Conservation (phyloP, 1,140 invertebrate genomes). For the Zaprionus africanus region DNA sequence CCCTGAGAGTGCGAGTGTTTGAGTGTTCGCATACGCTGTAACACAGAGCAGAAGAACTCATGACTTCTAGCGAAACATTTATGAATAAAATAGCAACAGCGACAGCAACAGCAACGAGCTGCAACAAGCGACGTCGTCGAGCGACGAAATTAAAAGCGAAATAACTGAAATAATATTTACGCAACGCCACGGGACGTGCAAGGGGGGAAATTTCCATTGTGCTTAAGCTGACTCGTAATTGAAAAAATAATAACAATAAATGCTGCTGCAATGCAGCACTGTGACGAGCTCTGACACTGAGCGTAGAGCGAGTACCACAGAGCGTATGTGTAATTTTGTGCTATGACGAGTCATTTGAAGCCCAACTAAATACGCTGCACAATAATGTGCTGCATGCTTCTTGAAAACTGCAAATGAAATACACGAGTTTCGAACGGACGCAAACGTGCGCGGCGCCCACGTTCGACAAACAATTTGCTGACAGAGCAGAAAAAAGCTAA, state of each 20-base stretch:
- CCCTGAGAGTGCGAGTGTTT: not conserved
- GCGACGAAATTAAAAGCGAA: slow-evolving; percentile 76
- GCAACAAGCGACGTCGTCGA: slow-evolving; percentile 52
- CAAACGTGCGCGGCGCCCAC: slow-evolving; percentile 30
- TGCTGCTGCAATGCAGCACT: not conserved
- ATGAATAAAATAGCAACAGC: slow-evolving; percentile 74
- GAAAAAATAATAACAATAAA: slow-evolving; percentile 70
- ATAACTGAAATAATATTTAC: slow-evolving; percentile 48
- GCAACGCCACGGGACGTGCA: not conserved
- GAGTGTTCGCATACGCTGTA: slow-evolving; percentile 1
- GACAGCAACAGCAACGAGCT: slow-evolving; percentile 36
- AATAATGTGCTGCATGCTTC: not conserved
- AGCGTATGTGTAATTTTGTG: slow-evolving; percentile 52
- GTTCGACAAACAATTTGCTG: slow-evolving; percentile 69
- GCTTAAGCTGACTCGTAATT: slow-evolving; percentile 61
- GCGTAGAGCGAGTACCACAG: not conserved
- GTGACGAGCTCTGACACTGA: slow-evolving; percentile 4
- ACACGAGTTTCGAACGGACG: slow-evolving; percentile 20
- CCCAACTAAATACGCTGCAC: slow-evolving; percentile 6
- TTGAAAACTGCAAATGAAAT: slow-evolving; percentile 19
- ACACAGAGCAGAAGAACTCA: slow-evolving; percentile 33
- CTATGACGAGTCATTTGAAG: not conserved
- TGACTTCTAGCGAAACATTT: slow-evolving; percentile 63
- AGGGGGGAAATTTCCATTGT: slow-evolving; percentile 30
- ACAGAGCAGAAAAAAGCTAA: slow-evolving; percentile 41